Evolutionary conservation across 2,113 vertebrate genomes (phyloP), one percentile per base, ranked within the genome.

Genomic region (Ariopsis seemanni): DNA sequence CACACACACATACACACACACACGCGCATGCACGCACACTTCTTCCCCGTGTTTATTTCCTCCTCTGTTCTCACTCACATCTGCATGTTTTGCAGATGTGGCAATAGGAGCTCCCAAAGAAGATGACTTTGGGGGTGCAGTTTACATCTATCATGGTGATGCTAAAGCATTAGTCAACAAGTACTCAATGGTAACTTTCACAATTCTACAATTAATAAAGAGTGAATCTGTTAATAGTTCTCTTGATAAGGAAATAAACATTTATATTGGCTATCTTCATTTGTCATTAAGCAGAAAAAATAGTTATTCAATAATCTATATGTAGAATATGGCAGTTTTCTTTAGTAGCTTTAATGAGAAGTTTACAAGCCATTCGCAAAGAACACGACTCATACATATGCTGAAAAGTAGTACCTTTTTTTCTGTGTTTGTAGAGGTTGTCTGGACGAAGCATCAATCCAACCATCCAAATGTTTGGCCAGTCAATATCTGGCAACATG

Each of bases 111-210:
- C 98, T 0, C 97, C 98, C 18, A 96, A 98, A 91, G 98, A 99
- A 83, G 97, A 99, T 1, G 96, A 98, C 91, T 97, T 96, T 48
- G 52, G 91, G 0, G 98, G 98, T 87, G 97, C 97, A 0, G 96
- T 99, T 27, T 99, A 99, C 75, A 97, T 99, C 92, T 99, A 99
- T 87, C 98, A 99, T 0, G 97, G 98, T 0, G 96, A 97, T 0
- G 85, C 93, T 22, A 18, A 85, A 42, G 98, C 98, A 83, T 95
- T 99, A 4, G 91, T 96, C 81, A 95, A 91, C 72, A 97, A 95
- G 89, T 98, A 99, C 91, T 99, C 98, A 27, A 97, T 98, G 98
- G 98, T 99, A 96, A 92, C 57, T 82, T 25, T 22, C 17, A 78
- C 20, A 60, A 15, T 22, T 84, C 18, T 34, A 75, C 20, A 57